Conservation (phyloP, 35 echinoderm and acorn worm species). For the Strongylocentrotus purpuratus region DNA sequence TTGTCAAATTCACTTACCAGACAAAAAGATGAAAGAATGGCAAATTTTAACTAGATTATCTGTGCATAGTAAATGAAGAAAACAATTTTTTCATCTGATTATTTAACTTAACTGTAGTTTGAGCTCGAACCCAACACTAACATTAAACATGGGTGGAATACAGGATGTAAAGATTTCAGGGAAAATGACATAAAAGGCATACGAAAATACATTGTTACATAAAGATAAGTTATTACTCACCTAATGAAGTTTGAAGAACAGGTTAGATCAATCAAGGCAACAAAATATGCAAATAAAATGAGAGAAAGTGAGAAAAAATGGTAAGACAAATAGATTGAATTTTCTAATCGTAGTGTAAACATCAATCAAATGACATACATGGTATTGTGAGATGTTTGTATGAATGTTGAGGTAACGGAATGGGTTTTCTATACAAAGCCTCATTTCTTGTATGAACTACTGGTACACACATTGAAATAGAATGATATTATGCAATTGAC, state of each 20-base stretch:
- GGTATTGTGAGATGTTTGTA: too few relatives aligned
- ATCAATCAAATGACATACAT: too few relatives aligned
- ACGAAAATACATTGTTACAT: background rate
- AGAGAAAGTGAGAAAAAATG: background rate
- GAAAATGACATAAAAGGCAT: background rate
- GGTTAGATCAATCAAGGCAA: background rate
- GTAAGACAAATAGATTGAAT: too few relatives aligned
- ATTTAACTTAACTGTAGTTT: background rate
- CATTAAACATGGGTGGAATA: background rate
- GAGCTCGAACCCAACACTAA: background rate
- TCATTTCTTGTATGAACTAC: too few relatives aligned
- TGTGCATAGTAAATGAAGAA: background rate
- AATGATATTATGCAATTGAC: too few relatives aligned
- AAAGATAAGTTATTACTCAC: background rate
- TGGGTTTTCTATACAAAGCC: too few relatives aligned
- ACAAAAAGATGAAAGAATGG: too few relatives aligned
- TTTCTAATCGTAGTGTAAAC: too few relatives aligned
- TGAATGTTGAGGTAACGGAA: too few relatives aligned
- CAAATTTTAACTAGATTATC: background rate
- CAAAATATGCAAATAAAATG: background rate
- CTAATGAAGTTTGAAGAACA: background rate
- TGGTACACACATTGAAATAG: too few relatives aligned
- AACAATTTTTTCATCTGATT: background rate
- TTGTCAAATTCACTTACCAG: too few relatives aligned
- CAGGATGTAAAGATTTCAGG: background rate